phyloP scores from a whole-genome alignment of 2,113 vertebrate species.

The Seriola rivoliana region DNA sequence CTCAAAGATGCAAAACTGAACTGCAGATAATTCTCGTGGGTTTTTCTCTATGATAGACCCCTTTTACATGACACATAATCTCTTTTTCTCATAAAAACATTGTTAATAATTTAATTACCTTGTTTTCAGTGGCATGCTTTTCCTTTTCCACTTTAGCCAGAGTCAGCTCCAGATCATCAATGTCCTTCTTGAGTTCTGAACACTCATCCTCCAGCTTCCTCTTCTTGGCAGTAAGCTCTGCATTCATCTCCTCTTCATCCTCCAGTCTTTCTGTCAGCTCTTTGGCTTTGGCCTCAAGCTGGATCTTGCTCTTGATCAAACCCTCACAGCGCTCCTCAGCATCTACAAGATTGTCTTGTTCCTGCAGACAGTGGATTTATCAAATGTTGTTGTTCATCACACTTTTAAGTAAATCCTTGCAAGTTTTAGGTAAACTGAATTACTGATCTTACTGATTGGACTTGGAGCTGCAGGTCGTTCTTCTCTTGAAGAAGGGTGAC shows the following conservation, averaged over 20 bases:
- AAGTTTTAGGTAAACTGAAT: not conserved
- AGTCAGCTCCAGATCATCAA: conserved; percentile 71
- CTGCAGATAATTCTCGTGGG: too few relatives aligned
- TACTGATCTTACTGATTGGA: conserved; percentile 86
- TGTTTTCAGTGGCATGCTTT: conserved; percentile 93
- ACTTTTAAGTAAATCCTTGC: not conserved
- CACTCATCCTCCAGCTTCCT: conserved; percentile 89
- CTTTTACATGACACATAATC: too few relatives aligned
- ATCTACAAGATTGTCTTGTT: conserved; percentile 64
- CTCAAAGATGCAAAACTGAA: too few relatives aligned
- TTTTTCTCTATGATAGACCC: too few relatives aligned
- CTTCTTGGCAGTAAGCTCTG: conserved; percentile 87
- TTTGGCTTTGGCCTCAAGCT: conserved; percentile 91
- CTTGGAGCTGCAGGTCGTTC: conserved; percentile 91
- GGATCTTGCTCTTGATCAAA: conserved; percentile 92
- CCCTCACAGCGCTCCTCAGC: conserved; percentile 90
- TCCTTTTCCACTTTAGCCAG: conserved; percentile 93
- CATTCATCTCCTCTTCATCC: conserved; percentile 91
- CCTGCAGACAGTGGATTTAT: conserved; percentile 38
- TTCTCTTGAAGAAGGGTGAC: conserved; percentile 89
- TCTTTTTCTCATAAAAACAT: too few relatives aligned
- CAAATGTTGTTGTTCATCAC: not conserved
- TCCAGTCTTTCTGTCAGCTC: conserved; percentile 89
- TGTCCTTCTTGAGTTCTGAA: conserved; percentile 75
- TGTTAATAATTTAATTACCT: conserved; percentile 75